Conservation (phyloP, 2,113 vertebrate species). For the Smithornis capensis region DNA sequence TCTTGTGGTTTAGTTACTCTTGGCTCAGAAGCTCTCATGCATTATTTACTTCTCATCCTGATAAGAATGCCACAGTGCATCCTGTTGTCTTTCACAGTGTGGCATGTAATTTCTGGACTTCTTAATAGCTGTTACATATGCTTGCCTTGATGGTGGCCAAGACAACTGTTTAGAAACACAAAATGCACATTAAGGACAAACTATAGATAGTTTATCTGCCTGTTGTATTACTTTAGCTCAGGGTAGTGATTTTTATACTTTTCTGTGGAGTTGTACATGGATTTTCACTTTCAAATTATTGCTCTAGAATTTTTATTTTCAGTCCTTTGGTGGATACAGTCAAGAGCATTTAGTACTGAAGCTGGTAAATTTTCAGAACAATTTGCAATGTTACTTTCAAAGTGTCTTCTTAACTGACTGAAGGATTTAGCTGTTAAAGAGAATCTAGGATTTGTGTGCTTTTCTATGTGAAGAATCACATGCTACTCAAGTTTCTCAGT, state of each 20-base stretch:
- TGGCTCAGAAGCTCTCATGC: neutral
- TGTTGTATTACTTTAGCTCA: neutral
- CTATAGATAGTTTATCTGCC: neutral
- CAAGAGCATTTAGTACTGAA: neutral
- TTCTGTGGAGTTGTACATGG: neutral
- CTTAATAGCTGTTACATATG: neutral
- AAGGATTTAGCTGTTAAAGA: neutral
- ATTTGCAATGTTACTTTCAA: neutral
- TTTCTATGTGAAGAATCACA: neutral
- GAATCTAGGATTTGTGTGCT: neutral
- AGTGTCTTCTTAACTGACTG: neutral
- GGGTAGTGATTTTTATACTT: neutral
- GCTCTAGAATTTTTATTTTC: neutral
- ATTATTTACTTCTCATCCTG: neutral
- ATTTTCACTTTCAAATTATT: neutral
- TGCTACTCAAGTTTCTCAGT: neutral
- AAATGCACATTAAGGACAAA: neutral
- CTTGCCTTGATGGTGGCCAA: neutral
- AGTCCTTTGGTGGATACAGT: neutral
- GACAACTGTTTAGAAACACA: neutral
- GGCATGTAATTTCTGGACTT: neutral
- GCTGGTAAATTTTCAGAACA: neutral
- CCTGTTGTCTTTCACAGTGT: neutral
- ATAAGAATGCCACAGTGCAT: neutral
- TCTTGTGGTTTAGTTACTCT: neutral